Base-by-base conservation (phyloP, 1,140 invertebrate species). In the Drosophila elegans region DNA sequence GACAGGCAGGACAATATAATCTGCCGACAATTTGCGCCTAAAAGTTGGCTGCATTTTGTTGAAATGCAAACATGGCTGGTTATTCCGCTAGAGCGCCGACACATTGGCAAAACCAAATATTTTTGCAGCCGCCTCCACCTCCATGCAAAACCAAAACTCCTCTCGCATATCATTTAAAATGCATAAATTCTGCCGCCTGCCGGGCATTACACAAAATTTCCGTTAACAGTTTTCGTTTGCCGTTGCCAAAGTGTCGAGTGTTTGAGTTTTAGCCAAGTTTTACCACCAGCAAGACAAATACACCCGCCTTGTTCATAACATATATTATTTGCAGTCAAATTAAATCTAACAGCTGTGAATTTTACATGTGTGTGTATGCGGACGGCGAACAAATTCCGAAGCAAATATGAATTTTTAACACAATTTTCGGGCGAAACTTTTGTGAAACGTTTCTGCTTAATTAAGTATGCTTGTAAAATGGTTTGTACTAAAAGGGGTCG, bases 351-450 rank as follows among this genome's bases (percentile, higher is more conserved):
- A 83, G 81, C 86, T 90, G 86, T 68, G 76, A 74, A 78, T 83
- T 86, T 83, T 86, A 86, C 75, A 86, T 90, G 79, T 84, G 78
- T 68, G 74, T 90, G 79, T 84, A 74, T 68, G 74, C 64, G 49
- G 42, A 41, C 66, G 38, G 25, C 66, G 46, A 90, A 77, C 78
- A 85, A 85, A 80, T 80, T 90, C 77, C 74, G 73, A 64, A 59
- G 79, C 69, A 90, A 90, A 90, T 90, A 90, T 90, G 86, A 90
- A 90, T 86, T 90, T 90, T 78, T 71, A 90, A 90, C 83, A 85
- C 64, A 83, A 88, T 82, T 86, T 78, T 41, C 12, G 64, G 74
- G 46, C 12, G 38, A 78, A 81, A 79, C 62, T 88, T 88, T 52
- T 38, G 52, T 67, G 72, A 63, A 74, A 78, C 56, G 56, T 71